Evolutionary conservation across 2,113 vertebrate genomes (phyloP).

Genomic region (Chloropsis hardwickii): DNA sequence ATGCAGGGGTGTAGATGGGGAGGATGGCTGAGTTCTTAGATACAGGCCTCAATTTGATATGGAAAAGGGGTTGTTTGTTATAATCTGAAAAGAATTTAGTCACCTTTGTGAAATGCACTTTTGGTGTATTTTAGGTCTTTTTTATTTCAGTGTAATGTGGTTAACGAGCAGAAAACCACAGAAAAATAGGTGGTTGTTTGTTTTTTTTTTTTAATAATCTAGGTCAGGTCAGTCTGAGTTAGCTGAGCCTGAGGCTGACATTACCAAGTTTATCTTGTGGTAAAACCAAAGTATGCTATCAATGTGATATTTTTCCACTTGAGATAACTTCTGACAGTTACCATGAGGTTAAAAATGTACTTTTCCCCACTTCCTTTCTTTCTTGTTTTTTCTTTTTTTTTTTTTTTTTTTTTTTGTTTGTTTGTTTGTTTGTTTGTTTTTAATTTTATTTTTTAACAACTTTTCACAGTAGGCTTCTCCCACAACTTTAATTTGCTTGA

Average conservation of each 20-base stretch:
- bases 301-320: constrained; percentile 37
- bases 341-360: constrained; percentile 17
- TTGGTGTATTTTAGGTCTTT: neutral
- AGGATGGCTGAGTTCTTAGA: neutral
- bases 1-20: no score
- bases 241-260: constrained; percentile 39
- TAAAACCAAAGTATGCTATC: constrained; percentile 29
- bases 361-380: fast-evolving
- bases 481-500: neutral
- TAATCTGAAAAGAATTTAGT: neutral
- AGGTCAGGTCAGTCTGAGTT: constrained; percentile 34
- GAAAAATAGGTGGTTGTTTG: neutral
- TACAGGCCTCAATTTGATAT: neutral
- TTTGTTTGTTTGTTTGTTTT: neutral
- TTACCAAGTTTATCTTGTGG: constrained; percentile 31
- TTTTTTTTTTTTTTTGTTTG: neutral
- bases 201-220: neutral
- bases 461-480: neutral
- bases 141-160: neutral
- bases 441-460: neutral
- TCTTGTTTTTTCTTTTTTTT: neutral
- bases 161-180: neutral
- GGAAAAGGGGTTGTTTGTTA: neutral
- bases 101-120: neutral
- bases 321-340: constrained; percentile 40